Conservation (phyloP, 2,113 vertebrate genomes). For the Notarius quadriscutis region DNA sequence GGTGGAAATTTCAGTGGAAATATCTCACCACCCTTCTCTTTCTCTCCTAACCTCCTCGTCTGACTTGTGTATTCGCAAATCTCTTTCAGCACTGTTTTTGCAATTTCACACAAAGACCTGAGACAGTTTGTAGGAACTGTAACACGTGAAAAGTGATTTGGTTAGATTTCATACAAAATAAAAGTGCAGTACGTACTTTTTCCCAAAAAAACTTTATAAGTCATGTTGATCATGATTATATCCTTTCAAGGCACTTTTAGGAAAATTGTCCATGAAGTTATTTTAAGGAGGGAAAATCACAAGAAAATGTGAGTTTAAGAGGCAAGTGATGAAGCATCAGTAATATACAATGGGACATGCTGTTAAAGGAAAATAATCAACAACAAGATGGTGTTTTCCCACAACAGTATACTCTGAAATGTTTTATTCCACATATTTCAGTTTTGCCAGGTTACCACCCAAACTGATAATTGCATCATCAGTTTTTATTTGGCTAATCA, state of each 20-base stretch:
- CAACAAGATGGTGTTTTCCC: background rate
- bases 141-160: background rate
- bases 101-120: background rate
- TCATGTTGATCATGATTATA: slow-evolving; percentile 6
- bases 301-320: background rate
- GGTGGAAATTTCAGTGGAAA: background rate
- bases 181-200: background rate
- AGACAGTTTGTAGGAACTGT: background rate
- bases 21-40: background rate
- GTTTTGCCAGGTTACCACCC: too few relatives aligned
- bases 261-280: background rate
- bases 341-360: background rate
- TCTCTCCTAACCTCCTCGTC: background rate
- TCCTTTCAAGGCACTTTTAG: slow-evolving; percentile 2
- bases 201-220: background rate
- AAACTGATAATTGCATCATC: too few relatives aligned
- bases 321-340: background rate
- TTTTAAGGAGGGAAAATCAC: background rate
- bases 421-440: background rate
- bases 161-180: background rate
- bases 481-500: too few relatives aligned
- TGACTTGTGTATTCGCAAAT: background rate
- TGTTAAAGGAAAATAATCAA: background rate
- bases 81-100: background rate
- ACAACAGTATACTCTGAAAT: background rate